Evolutionary conservation across 2,113 vertebrate species (phyloP), one percentile per base, ranked within the genome.

Genomic region (Brachyhypopomus occidentalis): DNA sequence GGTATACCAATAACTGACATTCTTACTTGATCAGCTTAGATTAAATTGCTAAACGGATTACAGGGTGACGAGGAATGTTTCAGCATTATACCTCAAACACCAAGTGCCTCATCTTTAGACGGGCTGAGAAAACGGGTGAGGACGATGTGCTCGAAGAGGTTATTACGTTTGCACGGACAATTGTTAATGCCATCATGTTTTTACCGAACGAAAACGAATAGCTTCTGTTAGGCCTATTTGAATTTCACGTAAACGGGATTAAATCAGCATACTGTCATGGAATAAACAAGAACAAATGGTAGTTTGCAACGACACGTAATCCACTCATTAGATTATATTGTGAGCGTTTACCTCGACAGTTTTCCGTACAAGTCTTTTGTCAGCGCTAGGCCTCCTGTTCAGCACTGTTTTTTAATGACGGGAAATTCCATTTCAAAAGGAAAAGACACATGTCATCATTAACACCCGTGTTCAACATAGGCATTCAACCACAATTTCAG

Each of bases 21-120:
- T 93, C 90, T 92, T 88, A 88, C 77, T 70, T 82, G 67, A 84
- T 78, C 88, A 90, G 87, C 82, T 93, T 92, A 86, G 83, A 89
- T 81, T 87, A 90, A 89, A 90, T 45, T 77, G 88, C 78, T 92
- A 89, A 93, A 88, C 88, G 88, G 92, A 93, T 93, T 93, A 91
- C 30, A 72, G 63, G 58, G 70, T 75, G 79, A 78, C 83, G 79
- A 84, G 87, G 91, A 92, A 92, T 93, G 92, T 90, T 91, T 89
- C 87, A 89, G 88, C 91, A 88, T 89, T 89, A 86, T 77, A 83
- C 76, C 85, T 88, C 80, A 88, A 82, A n/a, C 66, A 81, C 45
- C 12, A 52, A 59, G 27, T 7, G 27, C 80, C 87, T 85, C 25
- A 41, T 22, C 12, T 69, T 36, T 52, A 69, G 76, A 78, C 19